Percentiles rank a stretch among this genome's conserved stretches.
These are phyloP conservation scores for Collichthys lucidus DNA, from an alignment of 2,113 vertebrate species.

Conservation along the genomic window DNA sequence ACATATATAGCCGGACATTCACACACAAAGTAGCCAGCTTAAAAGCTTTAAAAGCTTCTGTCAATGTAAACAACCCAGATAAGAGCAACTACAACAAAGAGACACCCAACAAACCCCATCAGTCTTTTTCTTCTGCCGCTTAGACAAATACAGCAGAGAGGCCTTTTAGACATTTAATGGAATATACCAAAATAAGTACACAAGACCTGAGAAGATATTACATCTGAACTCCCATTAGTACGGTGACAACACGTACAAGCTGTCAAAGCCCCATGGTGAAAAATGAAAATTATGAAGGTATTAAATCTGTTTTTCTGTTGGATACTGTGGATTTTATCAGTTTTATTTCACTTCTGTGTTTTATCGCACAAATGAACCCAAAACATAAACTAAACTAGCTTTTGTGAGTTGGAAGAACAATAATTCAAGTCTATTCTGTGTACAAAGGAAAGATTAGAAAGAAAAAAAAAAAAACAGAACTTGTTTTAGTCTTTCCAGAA, in stretches of 20 bases:
- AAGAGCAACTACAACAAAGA: conserved; percentile 4
- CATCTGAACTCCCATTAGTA: not conserved
- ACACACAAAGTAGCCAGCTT: conserved; percentile 2
- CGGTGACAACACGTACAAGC: not conserved
- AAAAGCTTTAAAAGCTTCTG: conserved; percentile 28
- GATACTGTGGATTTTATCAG: not conserved
- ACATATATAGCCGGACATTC: conserved; percentile 4
- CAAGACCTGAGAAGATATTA: not conserved
- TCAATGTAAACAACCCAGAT: conserved; percentile 19
- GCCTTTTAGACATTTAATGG: conserved; percentile 1
- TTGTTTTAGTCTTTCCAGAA: not conserved
- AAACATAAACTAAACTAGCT: not conserved
- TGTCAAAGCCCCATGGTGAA: not conserved
- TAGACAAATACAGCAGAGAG: conserved; percentile 3
- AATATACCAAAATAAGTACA: not conserved
- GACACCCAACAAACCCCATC: not conserved
- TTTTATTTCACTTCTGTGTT: not conserved
- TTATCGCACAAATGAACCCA: not conserved
- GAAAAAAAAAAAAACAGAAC: not conserved
- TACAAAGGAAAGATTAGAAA: not conserved
- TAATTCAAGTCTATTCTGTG: not conserved
- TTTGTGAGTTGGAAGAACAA: not conserved
- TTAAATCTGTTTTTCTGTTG: not conserved
- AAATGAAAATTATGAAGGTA: not conserved
- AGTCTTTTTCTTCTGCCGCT: not conserved